phyloP scores from a whole-genome alignment of 2,888 invertebrate species.

The Diarsia rubi region DNA sequence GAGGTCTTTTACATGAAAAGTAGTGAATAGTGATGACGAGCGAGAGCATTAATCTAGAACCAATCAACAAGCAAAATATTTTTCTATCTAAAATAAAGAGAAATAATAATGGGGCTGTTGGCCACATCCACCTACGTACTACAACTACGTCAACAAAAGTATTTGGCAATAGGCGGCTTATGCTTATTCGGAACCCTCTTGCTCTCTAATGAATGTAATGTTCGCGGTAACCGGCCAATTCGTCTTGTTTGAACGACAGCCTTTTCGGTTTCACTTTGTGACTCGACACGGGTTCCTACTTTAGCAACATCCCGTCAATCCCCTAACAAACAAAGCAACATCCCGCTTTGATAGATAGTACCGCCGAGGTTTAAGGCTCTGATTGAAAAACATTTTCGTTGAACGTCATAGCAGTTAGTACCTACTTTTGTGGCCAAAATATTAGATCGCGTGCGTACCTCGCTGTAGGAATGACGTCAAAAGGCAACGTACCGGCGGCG shows the following conservation, averaged over 20 bases:
- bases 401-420: slow-evolving; percentile 16
- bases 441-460: slow-evolving; percentile 15
- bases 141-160: background rate
- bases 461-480: slow-evolving; percentile 33
- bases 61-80: background rate
- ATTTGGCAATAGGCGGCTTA: background rate
- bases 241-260: slow-evolving; percentile 34
- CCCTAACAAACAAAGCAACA: slow-evolving; percentile 28
- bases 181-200: slow-evolving; percentile 6
- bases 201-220: slow-evolving; percentile 33
- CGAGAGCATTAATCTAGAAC: background rate
- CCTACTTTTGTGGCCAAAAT: slow-evolving; percentile 1
- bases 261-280: slow-evolving; percentile 25
- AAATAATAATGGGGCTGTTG: background rate
- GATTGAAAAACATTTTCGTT: slow-evolving; percentile 25
- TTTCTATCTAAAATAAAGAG: background rate
- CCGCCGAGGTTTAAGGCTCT: slow-evolving; percentile 1
- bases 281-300: slow-evolving; percentile 39
- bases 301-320: slow-evolving; percentile 3
- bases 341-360: slow-evolving; percentile 29
- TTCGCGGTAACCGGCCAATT: slow-evolving; percentile 12
- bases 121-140: background rate
- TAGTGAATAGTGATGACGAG: background rate
- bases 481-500: slow-evolving; percentile 34
- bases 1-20: slow-evolving; percentile 5